A percentile compares a stretch with the other conserved stretches of the same genome.
phyloP scores from a whole-genome alignment of 2,113 vertebrate genomes.

The Leucosticte australis region DNA sequence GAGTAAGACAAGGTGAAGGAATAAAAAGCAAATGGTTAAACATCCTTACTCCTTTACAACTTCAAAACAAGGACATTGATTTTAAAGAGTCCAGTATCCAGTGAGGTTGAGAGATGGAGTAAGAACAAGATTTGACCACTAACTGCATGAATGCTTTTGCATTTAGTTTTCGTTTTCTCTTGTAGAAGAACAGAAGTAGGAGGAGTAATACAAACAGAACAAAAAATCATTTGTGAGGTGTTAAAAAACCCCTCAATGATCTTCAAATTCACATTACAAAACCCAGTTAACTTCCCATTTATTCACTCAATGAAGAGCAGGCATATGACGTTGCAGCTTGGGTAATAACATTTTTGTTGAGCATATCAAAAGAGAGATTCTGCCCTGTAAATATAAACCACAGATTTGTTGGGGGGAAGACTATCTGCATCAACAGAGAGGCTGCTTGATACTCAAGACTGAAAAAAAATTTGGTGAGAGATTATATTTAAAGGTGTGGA shows the following conservation, averaged over 20 bases:
- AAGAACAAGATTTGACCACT: background rate
- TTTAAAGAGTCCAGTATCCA: background rate
- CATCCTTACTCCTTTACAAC: background rate
- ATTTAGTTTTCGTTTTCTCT: background rate
- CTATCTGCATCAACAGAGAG: background rate
- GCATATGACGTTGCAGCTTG: background rate
- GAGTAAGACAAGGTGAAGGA: background rate
- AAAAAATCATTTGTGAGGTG: background rate
- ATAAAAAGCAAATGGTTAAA: background rate
- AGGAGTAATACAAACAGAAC: background rate
- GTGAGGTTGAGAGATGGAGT: background rate
- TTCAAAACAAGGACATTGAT: background rate
- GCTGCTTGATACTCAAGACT: background rate
- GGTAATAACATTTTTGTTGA: background rate
- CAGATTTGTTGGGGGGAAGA: background rate
- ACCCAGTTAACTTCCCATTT: background rate
- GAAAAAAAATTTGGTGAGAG: background rate
- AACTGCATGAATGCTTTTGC: background rate
- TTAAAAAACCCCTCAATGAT: background rate
- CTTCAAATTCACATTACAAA: background rate
- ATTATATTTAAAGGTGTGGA: background rate
- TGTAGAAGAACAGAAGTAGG: background rate
- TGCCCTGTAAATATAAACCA: background rate
- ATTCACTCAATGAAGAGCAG: background rate
- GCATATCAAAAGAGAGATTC: background rate